Evolutionary conservation across 1,140 invertebrate genomes (phyloP).

Genomic region (Formica exsecta): DNA sequence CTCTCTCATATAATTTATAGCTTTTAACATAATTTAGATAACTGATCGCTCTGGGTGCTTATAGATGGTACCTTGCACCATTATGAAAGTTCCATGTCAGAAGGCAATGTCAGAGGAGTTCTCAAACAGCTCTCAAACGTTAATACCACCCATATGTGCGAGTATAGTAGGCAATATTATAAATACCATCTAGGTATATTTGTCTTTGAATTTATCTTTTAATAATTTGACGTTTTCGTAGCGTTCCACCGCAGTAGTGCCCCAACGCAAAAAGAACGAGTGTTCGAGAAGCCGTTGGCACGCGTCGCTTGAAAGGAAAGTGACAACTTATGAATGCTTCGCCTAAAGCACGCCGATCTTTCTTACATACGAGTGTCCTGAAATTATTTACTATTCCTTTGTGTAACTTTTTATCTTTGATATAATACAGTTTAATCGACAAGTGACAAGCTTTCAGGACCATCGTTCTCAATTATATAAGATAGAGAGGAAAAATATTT

Average conservation of each 20-base stretch:
- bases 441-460: conserved; percentile 71
- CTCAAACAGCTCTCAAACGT: conserved; percentile 65
- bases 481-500: conserved; percentile 49
- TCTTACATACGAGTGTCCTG: conserved; percentile 73
- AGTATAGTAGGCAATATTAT: conserved; percentile 46
- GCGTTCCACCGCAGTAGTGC: conserved; percentile 81
- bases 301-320: conserved; percentile 86
- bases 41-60: conserved; percentile 36
- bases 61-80: conserved; percentile 39
- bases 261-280: conserved; percentile 85
- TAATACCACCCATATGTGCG: conserved; percentile 66
- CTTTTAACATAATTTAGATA: conserved; percentile 73
- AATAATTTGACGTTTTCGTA: conserved; percentile 79
- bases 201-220: conserved; percentile 74
- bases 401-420: conserved; percentile 21
- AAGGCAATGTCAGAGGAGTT: conserved; percentile 55
- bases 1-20: conserved; percentile 52
- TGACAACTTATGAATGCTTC: conserved; percentile 83
- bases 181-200: conserved; percentile 76
- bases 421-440: conserved; percentile 21
- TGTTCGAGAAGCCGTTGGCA: conserved; percentile 84
- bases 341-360: conserved; percentile 64
- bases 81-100: conserved; percentile 62
- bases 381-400: conserved; percentile 61
- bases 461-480: conserved; percentile 69